Evolutionary conservation across 2,888 invertebrate genomes (phyloP).

Genomic region (Ophion slaviceki): DNA sequence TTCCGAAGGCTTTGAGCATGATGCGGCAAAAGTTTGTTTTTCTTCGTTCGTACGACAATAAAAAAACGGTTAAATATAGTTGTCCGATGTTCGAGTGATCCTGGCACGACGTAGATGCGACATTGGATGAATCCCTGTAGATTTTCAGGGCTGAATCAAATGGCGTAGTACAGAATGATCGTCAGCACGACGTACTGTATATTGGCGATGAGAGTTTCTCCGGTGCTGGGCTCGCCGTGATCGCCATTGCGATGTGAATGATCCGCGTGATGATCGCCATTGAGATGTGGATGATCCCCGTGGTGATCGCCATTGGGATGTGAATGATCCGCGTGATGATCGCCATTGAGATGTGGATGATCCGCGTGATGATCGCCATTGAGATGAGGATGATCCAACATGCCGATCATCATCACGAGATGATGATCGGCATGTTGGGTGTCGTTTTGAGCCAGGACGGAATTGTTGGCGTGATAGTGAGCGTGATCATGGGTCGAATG

Average conservation of each 20-base stretch:
- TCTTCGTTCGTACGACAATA: constrained; percentile 8
- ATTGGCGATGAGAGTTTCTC: constrained; percentile 75
- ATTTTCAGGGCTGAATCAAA: constrained; percentile 69
- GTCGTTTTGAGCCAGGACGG: constrained; percentile 56
- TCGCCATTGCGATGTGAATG: constrained; percentile 36
- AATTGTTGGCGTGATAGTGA: constrained; percentile 51
- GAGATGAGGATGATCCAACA: constrained; percentile 14
- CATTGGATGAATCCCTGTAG: not conserved
- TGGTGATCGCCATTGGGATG: constrained; percentile 38
- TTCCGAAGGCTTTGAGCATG: constrained; percentile 7
- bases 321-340: not conserved
- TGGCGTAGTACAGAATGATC: constrained; percentile 75
- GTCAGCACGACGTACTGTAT: constrained; percentile 77
- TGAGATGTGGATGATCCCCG: no score
- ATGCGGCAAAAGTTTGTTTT: not conserved
- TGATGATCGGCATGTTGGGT: constrained; percentile 54
- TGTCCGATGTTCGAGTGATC: constrained; percentile 22
- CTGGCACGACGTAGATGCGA: constrained; percentile 54
- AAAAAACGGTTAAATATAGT: constrained; percentile 6
- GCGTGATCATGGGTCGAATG: constrained; percentile 61
- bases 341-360: no score
- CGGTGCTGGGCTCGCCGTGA: constrained; percentile 67
- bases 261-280: not conserved
- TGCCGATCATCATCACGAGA: constrained; percentile 16
- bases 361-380: constrained; percentile 14